Evolutionary conservation across 2,797 vertebrate species (phyloP).

Genomic region (Eurystomus glaucurus): DNA sequence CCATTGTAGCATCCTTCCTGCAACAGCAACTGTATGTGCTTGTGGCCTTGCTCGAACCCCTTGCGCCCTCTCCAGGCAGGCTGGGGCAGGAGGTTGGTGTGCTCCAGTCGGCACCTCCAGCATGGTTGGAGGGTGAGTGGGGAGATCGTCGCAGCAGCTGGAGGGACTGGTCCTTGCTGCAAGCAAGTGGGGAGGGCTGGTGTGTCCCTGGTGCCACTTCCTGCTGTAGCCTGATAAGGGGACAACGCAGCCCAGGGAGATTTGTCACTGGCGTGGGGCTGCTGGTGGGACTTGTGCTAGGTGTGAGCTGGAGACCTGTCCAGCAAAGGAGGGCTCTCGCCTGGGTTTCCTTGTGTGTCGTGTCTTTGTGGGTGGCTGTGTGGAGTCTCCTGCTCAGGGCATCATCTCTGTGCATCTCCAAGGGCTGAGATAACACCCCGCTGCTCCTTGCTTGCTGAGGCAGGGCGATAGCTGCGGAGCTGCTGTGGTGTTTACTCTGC

Average conservation of each 20-base stretch:
- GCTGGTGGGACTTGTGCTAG: background rate
- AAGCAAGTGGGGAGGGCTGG: background rate
- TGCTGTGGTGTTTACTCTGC: background rate
- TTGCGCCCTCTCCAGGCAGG: background rate
- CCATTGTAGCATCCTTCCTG: slow-evolving; percentile 52
- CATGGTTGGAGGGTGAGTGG: background rate
- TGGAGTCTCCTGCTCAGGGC: background rate
- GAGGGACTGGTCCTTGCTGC: background rate
- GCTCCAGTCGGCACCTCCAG: background rate
- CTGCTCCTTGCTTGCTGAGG: background rate
- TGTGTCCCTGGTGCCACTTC: rapidly evolving
- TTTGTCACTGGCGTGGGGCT: rapidly evolving
- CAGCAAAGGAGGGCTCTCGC: rapidly evolving
- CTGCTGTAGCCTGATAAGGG: background rate
- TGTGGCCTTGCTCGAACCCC: background rate
- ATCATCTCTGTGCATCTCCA: background rate
- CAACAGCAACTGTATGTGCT: slow-evolving; percentile 12
- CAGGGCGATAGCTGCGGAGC: background rate
- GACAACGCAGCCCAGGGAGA: background rate
- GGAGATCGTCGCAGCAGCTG: background rate
- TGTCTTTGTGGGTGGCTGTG: rapidly evolving
- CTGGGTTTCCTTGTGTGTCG: background rate
- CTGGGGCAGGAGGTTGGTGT: background rate
- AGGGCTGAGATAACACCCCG: background rate
- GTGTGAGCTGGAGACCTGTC: background rate